These are phyloP conservation scores for Linurgus olivaceus DNA, from an alignment of 2,797 vertebrate species.

Conservation along the genomic window DNA sequence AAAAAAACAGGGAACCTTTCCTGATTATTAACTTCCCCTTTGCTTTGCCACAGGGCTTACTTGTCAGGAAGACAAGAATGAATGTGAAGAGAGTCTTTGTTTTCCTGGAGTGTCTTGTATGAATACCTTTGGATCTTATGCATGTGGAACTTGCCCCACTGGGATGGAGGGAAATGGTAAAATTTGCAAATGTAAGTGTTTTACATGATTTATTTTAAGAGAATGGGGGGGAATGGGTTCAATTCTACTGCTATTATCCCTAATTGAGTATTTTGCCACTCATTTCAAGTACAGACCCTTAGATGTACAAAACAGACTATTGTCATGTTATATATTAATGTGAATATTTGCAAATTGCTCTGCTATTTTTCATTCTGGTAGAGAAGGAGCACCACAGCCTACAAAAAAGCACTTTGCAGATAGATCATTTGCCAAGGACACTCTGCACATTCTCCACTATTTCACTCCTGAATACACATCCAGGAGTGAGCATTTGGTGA, in stretches of 20 bases:
- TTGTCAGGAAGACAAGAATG: slow-evolving; percentile 80
- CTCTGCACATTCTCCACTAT: neutral
- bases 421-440: neutral
- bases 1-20: slow-evolving; percentile 27
- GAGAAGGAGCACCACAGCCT: neutral
- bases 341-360: neutral
- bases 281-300: neutral
- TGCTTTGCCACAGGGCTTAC: slow-evolving; percentile 68
- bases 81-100: slow-evolving; percentile 77
- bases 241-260: neutral
- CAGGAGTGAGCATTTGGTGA: neutral
- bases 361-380: neutral
- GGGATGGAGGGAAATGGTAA: slow-evolving; percentile 81
- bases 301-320: neutral
- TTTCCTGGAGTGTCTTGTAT: slow-evolving; percentile 75
- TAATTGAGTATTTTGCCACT: neutral
- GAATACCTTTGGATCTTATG: slow-evolving; percentile 80
- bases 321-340: neutral
- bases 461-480: neutral
- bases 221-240: fast-evolving
- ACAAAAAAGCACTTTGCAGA: neutral
- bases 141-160: slow-evolving; percentile 77
- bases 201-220: neutral
- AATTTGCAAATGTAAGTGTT: slow-evolving; percentile 73
- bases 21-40: slow-evolving; percentile 32